phyloP scores from a whole-genome alignment of 2,113 vertebrate genomes.

The Mobula birostris region DNA sequence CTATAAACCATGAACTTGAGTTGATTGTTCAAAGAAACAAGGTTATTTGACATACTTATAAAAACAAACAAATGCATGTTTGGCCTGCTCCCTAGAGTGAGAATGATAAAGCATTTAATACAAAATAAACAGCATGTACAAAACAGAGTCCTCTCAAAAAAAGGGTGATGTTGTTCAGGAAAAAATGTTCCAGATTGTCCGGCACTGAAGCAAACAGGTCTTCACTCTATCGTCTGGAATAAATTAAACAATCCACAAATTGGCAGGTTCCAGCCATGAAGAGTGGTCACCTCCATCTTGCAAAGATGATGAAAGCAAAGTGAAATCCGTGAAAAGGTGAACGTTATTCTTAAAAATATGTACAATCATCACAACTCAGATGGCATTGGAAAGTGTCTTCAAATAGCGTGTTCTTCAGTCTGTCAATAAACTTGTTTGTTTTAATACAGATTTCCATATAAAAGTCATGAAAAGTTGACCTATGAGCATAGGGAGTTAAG shows the following conservation, averaged over 20 bases:
- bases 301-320: slow-evolving; percentile 9
- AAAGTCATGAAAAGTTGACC: slow-evolving; percentile 4
- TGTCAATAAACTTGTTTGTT: slow-evolving; percentile 7
- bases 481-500: background rate
- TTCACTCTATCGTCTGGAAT: background rate
- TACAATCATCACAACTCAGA: slow-evolving; percentile 4
- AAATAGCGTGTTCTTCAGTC: slow-evolving; percentile 14
- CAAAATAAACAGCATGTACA: slow-evolving; percentile 34
- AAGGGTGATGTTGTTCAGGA: background rate
- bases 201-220: background rate
- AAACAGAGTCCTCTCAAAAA: background rate
- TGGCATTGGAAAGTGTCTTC: slow-evolving; percentile 20
- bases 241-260: slow-evolving; percentile 13
- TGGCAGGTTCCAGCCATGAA: background rate
- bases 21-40: slow-evolving; percentile 29
- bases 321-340: background rate
- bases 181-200: background rate
- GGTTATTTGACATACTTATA: slow-evolving; percentile 13
- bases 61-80: slow-evolving; percentile 12
- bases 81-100: background rate
- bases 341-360: slow-evolving; percentile 33
- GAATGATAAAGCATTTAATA: slow-evolving; percentile 15
- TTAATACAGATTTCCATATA: slow-evolving; percentile 25
- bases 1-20: background rate
- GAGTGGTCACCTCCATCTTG: slow-evolving; percentile 17